Base-by-base conservation (phyloP, 2,888 invertebrate genomes). In the Ectemnius cavifrons region DNA sequence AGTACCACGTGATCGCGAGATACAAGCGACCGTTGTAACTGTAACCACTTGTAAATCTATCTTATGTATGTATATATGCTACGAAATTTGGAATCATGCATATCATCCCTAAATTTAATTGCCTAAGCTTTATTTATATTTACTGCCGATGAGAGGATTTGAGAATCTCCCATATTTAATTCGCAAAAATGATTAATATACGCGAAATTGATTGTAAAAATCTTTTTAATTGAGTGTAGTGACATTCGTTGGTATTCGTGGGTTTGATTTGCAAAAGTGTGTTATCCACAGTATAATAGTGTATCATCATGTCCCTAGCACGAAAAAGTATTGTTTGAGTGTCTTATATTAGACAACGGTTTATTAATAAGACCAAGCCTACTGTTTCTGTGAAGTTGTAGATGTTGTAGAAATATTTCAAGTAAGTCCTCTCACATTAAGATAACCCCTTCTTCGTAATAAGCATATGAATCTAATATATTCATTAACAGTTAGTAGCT, bases 11-110 rank as follows among this genome's bases (percentile, higher is more conserved):
- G 83, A 82, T 65, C 63, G 62, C 59, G 67, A 73, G 80, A 80
- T 82, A 83, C 79, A 80, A 83, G 80, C 79, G 77, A 78, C 67
- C 73, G 79, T 82, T 75, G 72, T 67, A 62, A 73, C n/a, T 62
- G 52, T 56, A 59, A 56, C 58, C 59, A 46, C 18, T 16, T 52
- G 14, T 52, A 14, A 4, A 16, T 14, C 4, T 16, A 52, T 2
- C 14, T 52, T 14, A 52, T 16, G 52, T 16, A 23, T 23, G 23
- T 23, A 23, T 23, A 52, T 16, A 16, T 63, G 45, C 74, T 65
- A 70, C 59, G 63, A 60, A 68, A 75, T 59, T 65, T 46, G 56
- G 63, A 78, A 78, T 61, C 18, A 74, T 68, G 63, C 23, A 18
- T 68, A 47, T 37, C 16, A n/a, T 4, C n/a, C 28, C 23, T 18